Base-by-base conservation (phyloP, 2,888 invertebrate species). In the Buathra laborator region DNA sequence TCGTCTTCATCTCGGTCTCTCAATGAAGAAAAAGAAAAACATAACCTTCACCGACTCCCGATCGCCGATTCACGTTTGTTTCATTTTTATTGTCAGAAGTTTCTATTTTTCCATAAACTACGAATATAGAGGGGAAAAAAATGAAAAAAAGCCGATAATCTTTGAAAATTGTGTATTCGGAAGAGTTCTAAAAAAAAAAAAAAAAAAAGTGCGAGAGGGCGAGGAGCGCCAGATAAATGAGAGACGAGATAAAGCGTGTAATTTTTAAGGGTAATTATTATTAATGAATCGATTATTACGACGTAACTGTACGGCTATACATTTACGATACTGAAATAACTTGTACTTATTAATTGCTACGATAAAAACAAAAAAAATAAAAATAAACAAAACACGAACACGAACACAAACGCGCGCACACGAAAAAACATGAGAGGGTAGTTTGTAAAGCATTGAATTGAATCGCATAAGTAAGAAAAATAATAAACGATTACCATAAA, bases 1-100 rank as follows among this genome's bases (percentile, higher is more conserved):
- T 70, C 37, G 62, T 32, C 48, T 72, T 68, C 56, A 44, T 71
- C 24, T 77, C 32, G 77, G 53, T 82, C 68, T 66, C 51, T 44
- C 72, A 64, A 59, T 32, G n/a, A 59, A 19, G n/a, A 75, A 70
- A 56, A 48, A 3, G 19, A 67, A 32, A 71, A 79, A 66, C 37
- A 66, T 29, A 32, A 70, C 43, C 44, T 83, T 71, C 78, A 53
- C 51, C 84, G 81, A 76, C 77, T 79, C 71, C 84, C 77, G 76
- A 87, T 83, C 66, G 75, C 64, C 78, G 86, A 91, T 93, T 93
- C 91, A 92, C 87, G 92, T 94, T 93, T 93, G 93, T 93, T 93
- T 94, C 92, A 92, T 93, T 94, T 93, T 93, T 92, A 93, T 93
- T 93, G 90, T 93, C 93, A 93, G 92, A 93, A 93, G 93, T 93